Percentiles rank a stretch among this genome's conserved stretches.
phyloP scores from a whole-genome alignment of 2,797 vertebrate genomes.

The Microcaecilia unicolor region DNA sequence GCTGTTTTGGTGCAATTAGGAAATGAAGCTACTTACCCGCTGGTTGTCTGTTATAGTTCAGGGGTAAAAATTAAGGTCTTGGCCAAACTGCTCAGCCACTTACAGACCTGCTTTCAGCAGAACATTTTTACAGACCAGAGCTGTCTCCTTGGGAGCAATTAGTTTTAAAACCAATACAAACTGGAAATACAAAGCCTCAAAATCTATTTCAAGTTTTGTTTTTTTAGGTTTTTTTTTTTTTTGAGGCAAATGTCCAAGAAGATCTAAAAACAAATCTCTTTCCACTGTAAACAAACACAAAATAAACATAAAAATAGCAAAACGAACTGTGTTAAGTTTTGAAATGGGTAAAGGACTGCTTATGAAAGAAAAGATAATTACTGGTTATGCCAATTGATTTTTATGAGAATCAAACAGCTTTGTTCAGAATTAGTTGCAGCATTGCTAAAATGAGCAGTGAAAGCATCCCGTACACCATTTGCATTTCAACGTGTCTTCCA shows the following conservation, averaged over 20 bases:
- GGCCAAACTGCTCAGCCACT: conserved; percentile 56
- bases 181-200: conserved; percentile 65
- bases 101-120: conserved; percentile 64
- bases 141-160: conserved; percentile 55
- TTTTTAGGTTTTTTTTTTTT: too few relatives aligned
- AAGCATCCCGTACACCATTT: too few relatives aligned
- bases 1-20: conserved; percentile 27
- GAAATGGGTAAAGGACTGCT: conserved; percentile 23
- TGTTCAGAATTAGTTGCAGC: too few relatives aligned
- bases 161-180: conserved; percentile 63
- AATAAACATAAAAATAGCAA: conserved; percentile 43
- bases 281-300: conserved; percentile 64
- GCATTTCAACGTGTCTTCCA: too few relatives aligned
- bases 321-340: too few relatives aligned
- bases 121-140: conserved; percentile 53
- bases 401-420: too few relatives aligned
- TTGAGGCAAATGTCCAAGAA: conserved; percentile 66
- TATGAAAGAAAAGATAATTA: conserved; percentile 28
- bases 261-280: conserved; percentile 64
- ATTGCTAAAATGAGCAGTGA: too few relatives aligned
- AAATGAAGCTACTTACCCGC: conserved; percentile 40
- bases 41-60: conserved; percentile 23
- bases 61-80: conserved; percentile 49
- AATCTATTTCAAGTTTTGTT: conserved; percentile 65
- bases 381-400: too few relatives aligned